Evolutionary conservation across 2,113 vertebrate species (phyloP), one percentile per base, ranked within the genome.

Genomic region (Tiliqua scincoides): DNA sequence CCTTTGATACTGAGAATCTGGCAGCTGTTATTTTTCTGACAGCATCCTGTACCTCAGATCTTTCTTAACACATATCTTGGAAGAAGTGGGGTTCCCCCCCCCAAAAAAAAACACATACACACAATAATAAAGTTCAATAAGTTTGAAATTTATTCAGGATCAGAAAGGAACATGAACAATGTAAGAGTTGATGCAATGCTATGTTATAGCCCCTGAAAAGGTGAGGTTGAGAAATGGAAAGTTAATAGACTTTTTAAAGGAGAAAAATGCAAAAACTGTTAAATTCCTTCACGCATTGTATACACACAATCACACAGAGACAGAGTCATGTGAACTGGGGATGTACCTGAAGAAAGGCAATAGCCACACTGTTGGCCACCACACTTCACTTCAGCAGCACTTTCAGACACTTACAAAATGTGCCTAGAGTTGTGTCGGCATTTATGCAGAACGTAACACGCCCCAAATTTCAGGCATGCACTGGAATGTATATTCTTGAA

Each of bases 11-110:
- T 0, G 0, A 90, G 71, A 74, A 90, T 90, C 88, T 91, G 75
- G 67, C 89, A 93, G 84, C 91, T 90, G 84, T 91, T 95, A 11
- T n/a, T 68, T 67, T 68, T 35, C 67, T 32, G 67, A 30, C 67
- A 15, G 30, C 2, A 2, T 17, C 32, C 67, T n/a, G 15, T 67
- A 68, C 32, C 67, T 72, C 89, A 92, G 92, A 93, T 87, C 79
- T 8, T 27, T 88, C 91, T 93, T 93, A 87, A 94, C 93, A 92
- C 93, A 93, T 91, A 91, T 89, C 85, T 92, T 27, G 15, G 37
- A 52, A 11, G 6, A 1, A 48, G 43, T 48, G 43, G 43, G 4
- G 4, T 48, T 48, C 8, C 8, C 43, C 8, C 8, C 43, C 8
- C 43, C 43, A 48, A 48, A 48, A 48, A 48, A 48, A 48, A 8